Conservation (phyloP, 2,888 invertebrate genomes). For the Ophioninae sp. region DNA sequence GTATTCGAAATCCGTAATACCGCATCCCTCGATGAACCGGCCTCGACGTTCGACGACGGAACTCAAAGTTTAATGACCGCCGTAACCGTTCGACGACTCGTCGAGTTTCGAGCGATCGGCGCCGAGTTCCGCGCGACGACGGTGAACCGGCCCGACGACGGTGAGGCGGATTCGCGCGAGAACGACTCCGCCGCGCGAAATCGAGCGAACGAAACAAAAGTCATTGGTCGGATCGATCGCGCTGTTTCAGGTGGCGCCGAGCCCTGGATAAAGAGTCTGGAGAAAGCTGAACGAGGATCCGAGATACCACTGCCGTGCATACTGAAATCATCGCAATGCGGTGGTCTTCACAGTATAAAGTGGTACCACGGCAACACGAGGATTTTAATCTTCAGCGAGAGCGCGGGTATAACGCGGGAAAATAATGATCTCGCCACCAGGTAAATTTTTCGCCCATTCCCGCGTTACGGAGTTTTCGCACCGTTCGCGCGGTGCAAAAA, state of each 20-base stretch:
- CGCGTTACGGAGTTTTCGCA: background rate
- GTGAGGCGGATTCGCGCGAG: background rate
- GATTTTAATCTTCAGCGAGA: conserved; percentile 89
- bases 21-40: too few relatives aligned
- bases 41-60: too few relatives aligned
- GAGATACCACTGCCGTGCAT: conserved; percentile 88
- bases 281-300: conserved; percentile 86
- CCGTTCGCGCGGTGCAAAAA: too few relatives aligned
- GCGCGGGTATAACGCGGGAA: conserved; percentile 85
- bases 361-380: conserved; percentile 90
- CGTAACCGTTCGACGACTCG: too few relatives aligned
- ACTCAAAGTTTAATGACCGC: too few relatives aligned
- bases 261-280: conserved; percentile 78
- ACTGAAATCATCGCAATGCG: conserved; percentile 88
- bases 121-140: too few relatives aligned
- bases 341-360: conserved; percentile 91
- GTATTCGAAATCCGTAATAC: too few relatives aligned
- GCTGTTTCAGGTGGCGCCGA: conserved; percentile 75
- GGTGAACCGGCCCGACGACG: too few relatives aligned
- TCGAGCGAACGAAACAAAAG: background rate
- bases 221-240: conserved; percentile 15
- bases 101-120: too few relatives aligned
- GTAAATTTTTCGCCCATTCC: conserved; percentile 78
- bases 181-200: background rate
- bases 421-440: conserved; percentile 88